Conservation (phyloP, 2,113 vertebrate species). For the Epinephelus cyanopodus region DNA sequence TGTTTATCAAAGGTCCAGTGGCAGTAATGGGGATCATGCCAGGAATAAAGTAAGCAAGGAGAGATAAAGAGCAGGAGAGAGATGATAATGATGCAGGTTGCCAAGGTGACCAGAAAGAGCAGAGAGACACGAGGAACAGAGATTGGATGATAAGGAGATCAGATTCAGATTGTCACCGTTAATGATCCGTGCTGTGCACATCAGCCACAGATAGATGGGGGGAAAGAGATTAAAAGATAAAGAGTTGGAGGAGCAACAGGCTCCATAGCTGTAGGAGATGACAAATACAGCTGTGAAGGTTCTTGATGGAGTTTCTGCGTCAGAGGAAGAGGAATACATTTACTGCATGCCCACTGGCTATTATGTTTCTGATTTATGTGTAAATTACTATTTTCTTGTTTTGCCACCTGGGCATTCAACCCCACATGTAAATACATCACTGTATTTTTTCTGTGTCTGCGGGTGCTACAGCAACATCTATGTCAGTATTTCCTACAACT, state of each 20-base stretch:
- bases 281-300: constrained; percentile 21
- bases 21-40: constrained; percentile 30
- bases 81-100: constrained; percentile 73
- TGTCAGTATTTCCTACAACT: not conserved
- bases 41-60: constrained; percentile 52
- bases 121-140: constrained; percentile 52
- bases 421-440: not conserved
- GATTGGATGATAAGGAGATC: constrained; percentile 74
- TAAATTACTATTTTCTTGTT: constrained; percentile 14
- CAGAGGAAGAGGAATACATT: constrained; percentile 3
- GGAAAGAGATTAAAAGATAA: constrained; percentile 44
- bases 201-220: constrained; percentile 38
- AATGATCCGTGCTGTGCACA: constrained; percentile 52
- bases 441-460: not conserved
- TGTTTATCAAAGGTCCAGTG: constrained; percentile 53
- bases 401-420: constrained; percentile 27
- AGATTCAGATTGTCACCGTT: constrained; percentile 62
- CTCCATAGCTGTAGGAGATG: not conserved
- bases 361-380: constrained; percentile 22
- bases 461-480: not conserved
- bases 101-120: constrained; percentile 71
- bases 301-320: constrained; percentile 33
- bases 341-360: not conserved
- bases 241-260: constrained; percentile 15
- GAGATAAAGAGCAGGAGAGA: constrained; percentile 59